Evolutionary conservation across 1,140 invertebrate species (phyloP), one percentile per base, ranked within the genome.

Genomic region (Artemia franciscana): DNA sequence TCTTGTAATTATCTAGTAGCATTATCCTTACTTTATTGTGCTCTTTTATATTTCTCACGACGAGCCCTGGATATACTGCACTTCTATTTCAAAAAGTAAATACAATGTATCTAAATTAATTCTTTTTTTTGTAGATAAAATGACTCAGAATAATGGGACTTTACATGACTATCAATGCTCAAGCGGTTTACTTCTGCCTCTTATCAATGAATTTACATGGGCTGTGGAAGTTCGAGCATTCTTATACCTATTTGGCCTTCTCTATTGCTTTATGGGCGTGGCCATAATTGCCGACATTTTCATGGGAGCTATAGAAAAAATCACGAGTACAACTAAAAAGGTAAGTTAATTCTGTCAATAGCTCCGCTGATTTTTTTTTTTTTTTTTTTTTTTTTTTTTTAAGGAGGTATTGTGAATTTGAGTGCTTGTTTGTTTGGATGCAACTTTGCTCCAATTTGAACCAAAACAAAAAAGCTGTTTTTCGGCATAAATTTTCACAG

Each of bases 251-350:
- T 58, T 77, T 12, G 78, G 73, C 5, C 70, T 83, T 0, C 64
- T 82, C 4, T 82, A 80, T 70, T 75, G 74, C 66, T 77, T 78
- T 67, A 65, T 77, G 61, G 76, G 77, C 24, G 75, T 82, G 4
- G 75, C 81, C 60, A 82, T 83, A 65, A 75, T 82, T 5, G 78
- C 81, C 24, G 80, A 82, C 67, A 74, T 80, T 18, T 81, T 82
- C 68, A 81, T 82, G 80, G 75, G 77, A 28, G 71, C 80, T 61
- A 82, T 83, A 62, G 81, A 82, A 69, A 78, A 76, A 65, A 83
- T 83, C 64, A 83, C 80, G 3, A 79, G 77, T 68, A 80, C 80
- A 70, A 82, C 79, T 3, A 71, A 74, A 57, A 78, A 76, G 62
- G 74, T 81, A 18, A 61, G 60, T 60, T 25, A 56, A 12, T n/a